Percentiles rank a stretch among this genome's conserved stretches.
Evolutionary conservation across 2,888 invertebrate species (phyloP).

Genomic region (Nematopogon swammerdamellus): DNA sequence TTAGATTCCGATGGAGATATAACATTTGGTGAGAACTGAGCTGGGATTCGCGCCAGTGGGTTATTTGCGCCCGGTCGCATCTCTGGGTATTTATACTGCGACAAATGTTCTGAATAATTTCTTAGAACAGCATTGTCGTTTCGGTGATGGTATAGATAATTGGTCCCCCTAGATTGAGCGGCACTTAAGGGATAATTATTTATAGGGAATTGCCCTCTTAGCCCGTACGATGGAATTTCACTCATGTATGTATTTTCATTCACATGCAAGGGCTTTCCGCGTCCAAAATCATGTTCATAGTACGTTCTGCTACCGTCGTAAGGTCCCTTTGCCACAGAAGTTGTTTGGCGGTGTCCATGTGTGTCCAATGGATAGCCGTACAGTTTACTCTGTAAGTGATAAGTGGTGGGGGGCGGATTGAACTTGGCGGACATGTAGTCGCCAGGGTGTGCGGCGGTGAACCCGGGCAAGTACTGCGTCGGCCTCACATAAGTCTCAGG

Average conservation of each 20-base stretch:
- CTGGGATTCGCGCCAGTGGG: constrained; percentile 27
- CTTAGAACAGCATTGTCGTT: constrained; percentile 30
- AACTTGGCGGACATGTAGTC: neutral
- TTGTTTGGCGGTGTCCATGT: constrained; percentile 24
- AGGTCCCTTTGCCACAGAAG: constrained; percentile 29
- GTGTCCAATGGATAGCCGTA: constrained; percentile 26
- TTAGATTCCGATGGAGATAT: constrained; percentile 45
- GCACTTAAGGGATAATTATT: constrained; percentile 30
- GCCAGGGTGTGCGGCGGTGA: neutral
- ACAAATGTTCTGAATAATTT: constrained; percentile 29
- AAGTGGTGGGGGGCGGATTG: neutral
- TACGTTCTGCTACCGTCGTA: constrained; percentile 35
- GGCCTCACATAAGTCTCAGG: constrained; percentile 37
- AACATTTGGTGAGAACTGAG: constrained; percentile 40
- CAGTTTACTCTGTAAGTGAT: constrained; percentile 31
- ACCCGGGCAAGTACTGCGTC: constrained; percentile 1
- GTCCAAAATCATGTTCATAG: constrained; percentile 31
- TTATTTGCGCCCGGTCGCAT: constrained; percentile 29
- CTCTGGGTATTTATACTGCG: constrained; percentile 23
- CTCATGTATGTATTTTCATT: constrained; percentile 32
- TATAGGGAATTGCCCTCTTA: constrained; percentile 30
- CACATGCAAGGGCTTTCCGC: constrained; percentile 26
- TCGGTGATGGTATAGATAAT: constrained; percentile 26
- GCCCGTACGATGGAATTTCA: constrained; percentile 27
- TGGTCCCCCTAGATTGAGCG: constrained; percentile 26